Evolutionary conservation across 2,113 vertebrate genomes (phyloP).

Genomic region (Puffinus mauretanicus): DNA sequence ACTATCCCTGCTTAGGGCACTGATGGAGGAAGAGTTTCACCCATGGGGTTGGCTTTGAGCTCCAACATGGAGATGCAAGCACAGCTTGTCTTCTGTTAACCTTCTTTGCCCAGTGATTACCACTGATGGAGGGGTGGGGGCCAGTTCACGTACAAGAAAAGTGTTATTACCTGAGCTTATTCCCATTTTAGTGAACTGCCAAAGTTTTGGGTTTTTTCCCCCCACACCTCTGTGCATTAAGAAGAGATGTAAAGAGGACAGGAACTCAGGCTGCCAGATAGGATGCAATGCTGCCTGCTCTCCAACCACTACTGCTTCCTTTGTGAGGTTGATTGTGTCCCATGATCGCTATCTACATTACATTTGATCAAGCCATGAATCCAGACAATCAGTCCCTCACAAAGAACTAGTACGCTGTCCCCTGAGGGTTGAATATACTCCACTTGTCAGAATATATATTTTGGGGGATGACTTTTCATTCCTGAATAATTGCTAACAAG

Average conservation of each 20-base stretch:
- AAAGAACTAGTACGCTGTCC: not conserved
- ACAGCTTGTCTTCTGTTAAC: not conserved
- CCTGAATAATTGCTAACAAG: not conserved
- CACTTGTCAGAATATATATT: not conserved
- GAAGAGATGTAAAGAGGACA: not conserved
- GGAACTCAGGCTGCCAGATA: not conserved
- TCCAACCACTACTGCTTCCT: not conserved
- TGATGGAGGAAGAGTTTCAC: not conserved
- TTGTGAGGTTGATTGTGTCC: not conserved
- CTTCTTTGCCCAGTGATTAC: not conserved
- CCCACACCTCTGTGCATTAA: not conserved
- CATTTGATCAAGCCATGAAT: not conserved
- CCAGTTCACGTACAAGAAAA: not conserved
- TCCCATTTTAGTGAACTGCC: not conserved
- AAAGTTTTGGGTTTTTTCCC: fast-evolving
- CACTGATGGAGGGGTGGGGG: too few relatives aligned
- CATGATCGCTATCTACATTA: not conserved
- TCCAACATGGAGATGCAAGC: fast-evolving
- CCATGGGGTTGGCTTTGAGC: fast-evolving
- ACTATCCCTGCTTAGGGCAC: not conserved
- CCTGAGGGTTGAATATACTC: not conserved
- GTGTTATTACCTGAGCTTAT: not conserved
- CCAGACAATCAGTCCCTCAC: not conserved
- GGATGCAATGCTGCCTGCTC: not conserved
- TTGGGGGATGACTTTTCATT: not conserved